Conservation (phyloP, 2,113 vertebrate genomes). For the Heterotilapia buettikoferi region DNA sequence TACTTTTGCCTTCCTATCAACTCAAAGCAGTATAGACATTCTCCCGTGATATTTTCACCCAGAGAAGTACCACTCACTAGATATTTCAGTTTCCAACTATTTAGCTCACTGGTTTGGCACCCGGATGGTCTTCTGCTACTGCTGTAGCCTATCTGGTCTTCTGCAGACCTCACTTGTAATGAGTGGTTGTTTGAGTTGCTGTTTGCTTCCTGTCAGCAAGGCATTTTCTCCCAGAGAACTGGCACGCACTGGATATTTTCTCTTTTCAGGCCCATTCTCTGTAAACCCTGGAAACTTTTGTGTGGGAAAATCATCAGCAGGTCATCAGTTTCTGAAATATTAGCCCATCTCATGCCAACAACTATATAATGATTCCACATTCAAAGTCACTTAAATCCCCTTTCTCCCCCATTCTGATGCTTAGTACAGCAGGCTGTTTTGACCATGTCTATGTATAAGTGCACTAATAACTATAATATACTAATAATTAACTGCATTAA, state of each 20-base stretch:
- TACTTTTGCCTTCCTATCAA: neutral
- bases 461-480: neutral
- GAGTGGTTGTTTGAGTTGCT: neutral
- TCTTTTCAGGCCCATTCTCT: neutral
- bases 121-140: rapidly evolving
- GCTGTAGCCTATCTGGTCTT: neutral
- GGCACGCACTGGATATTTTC: neutral
- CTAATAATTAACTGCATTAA: neutral
- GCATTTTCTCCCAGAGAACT: neutral
- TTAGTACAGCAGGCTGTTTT: neutral
- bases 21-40: neutral
- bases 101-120: neutral
- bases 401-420: neutral
- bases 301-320: neutral
- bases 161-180: neutral
- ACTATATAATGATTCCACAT: neutral
- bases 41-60: neutral
- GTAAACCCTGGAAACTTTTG: neutral
- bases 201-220: neutral
- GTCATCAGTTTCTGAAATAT: neutral
- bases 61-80: neutral
- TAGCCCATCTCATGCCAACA: neutral
- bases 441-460: neutral
- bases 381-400: neutral
- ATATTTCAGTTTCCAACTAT: neutral